Evolutionary conservation across 2,888 invertebrate species (phyloP), one percentile per base, ranked within the genome.

Genomic region (Microdon myrmicae): DNA sequence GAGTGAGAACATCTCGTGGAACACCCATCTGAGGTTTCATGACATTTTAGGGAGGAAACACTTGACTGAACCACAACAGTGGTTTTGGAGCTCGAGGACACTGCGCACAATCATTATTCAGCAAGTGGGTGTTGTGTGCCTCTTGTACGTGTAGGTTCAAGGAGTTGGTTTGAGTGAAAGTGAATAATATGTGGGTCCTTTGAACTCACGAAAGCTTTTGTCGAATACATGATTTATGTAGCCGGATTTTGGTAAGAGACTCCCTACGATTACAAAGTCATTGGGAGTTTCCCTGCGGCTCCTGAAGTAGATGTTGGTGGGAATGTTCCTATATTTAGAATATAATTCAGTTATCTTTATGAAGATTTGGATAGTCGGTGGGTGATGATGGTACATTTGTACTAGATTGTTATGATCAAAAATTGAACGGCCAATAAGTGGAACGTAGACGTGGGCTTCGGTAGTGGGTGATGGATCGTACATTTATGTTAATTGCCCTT

Each of bases 191-290:
- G 31, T 10, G 51, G 53, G 64, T 64, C 51, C 64, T 58, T 64
- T 64, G 64, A 64, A 64, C 64, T 64, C 64, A 47, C 51, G 41
- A 64, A 47, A 56, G 56, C 64, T 64, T 64, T 64, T 64, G 64
- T 64, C 64, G 47, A 64, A 64, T 64, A 41, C 58, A 58, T 64
- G 64, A 64, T 64, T 64, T 58, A 64, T 56, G 41, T 47, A 19
- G 25, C 43, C 28, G 43, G 38, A 47, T 28, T 53, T 53, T 17
- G 43, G n/a, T n/a, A n/a, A n/a, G n/a, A n/a, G n/a, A n/a, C n/a
- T n/a, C n/a, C n/a, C n/a, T n/a, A n/a, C n/a, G n/a, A n/a, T n/a
- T n/a, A n/a, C n/a, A n/a, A n/a, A n/a, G n/a, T n/a, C n/a, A n/a
- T n/a, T n/a, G n/a, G n/a, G n/a, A n/a, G n/a, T n/a, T n/a, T n/a